Conservation (phyloP, 2,888 invertebrate genomes). For the Lasius fuliginosus region DNA sequence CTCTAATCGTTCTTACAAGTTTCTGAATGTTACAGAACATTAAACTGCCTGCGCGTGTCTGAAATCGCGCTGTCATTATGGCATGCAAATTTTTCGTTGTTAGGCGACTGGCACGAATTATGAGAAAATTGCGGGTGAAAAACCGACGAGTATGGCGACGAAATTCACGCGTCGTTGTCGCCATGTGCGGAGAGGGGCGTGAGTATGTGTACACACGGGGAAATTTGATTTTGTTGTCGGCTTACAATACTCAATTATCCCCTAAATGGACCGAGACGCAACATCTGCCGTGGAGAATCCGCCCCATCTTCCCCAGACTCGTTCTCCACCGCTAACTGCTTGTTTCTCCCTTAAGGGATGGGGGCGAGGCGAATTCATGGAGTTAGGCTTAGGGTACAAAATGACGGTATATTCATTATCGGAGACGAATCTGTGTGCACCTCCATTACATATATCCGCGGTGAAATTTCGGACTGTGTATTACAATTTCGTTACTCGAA, state of each 20-base stretch:
- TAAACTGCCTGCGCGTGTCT: conserved; percentile 30
- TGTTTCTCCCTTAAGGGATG: conserved; percentile 75
- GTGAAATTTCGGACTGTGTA: background rate
- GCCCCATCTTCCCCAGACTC: conserved; percentile 52
- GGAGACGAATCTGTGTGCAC: background rate
- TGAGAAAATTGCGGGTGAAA: conserved; percentile 18
- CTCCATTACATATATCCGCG: background rate
- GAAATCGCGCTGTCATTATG: conserved; percentile 39
- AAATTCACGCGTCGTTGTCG: conserved; percentile 24
- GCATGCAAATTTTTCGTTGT: conserved; percentile 30
- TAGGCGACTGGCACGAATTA: conserved; percentile 7
- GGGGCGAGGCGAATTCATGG: conserved; percentile 73
- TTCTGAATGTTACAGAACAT: background rate
- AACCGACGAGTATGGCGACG: conserved; percentile 27
- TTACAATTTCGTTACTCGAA: background rate
- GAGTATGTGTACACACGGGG: conserved; percentile 68
- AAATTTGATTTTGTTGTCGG: conserved; percentile 85
- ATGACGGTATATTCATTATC: conserved; percentile 39
- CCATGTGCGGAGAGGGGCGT: too few relatives aligned
- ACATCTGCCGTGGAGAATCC: conserved; percentile 76
- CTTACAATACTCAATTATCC: conserved; percentile 85
- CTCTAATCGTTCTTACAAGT: background rate
- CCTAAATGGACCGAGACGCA: conserved; percentile 66
- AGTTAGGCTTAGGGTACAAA: conserved; percentile 32
- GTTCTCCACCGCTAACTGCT: conserved; percentile 65